These are phyloP conservation scores for Leptobrachium leishanense DNA, from an alignment of 2,113 vertebrate species.

Conservation along the genomic window DNA sequence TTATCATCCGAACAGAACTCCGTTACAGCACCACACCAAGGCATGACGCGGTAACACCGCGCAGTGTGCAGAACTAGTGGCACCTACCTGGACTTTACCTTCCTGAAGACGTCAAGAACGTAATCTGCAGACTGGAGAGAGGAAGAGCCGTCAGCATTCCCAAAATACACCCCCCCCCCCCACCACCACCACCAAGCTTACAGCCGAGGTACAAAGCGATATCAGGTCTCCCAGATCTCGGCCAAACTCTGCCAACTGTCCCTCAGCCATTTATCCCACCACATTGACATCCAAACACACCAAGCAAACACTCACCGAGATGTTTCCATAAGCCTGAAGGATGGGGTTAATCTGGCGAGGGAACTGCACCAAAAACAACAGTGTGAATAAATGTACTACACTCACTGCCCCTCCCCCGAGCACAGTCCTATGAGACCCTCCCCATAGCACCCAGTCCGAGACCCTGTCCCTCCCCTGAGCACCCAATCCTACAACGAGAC, in stretches of 20 bases:
- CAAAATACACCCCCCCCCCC: neutral
- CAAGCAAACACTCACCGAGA: constrained; percentile 77
- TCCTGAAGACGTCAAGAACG: constrained; percentile 88
- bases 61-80: neutral
- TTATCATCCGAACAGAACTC: neutral
- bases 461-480: too few species aligned
- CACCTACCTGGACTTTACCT: constrained; percentile 89
- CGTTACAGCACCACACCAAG: too few species aligned
- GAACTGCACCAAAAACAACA: constrained; percentile 65
- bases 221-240: too few species aligned
- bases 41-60: too few species aligned
- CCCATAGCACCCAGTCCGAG: too few species aligned
- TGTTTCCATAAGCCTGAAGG: constrained; percentile 81
- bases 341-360: constrained; percentile 82
- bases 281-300: neutral
- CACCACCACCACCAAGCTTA: too few species aligned
- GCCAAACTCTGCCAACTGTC: neutral
- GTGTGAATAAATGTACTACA: neutral
- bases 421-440: neutral
- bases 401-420: neutral
- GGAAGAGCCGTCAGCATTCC: neutral
- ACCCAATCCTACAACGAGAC: neutral
- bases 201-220: too few species aligned
- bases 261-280: neutral
- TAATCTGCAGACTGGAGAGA: constrained; percentile 68